Conservation (phyloP, 1,140 invertebrate species). For the Subanguina moxae region DNA sequence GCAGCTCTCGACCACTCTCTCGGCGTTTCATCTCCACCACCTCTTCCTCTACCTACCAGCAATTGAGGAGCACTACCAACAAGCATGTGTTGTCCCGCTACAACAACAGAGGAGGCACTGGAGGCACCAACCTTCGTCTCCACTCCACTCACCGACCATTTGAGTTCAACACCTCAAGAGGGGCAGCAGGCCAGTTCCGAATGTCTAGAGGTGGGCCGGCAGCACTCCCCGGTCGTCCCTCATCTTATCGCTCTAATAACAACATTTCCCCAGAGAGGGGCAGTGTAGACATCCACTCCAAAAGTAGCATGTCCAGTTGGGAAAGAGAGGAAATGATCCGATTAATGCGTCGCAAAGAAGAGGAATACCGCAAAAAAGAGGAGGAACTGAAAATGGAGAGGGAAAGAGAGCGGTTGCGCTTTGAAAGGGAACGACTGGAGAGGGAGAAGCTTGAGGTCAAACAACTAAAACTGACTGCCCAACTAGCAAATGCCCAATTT, state of each 20-base stretch:
- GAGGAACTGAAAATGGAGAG: constrained; percentile 27
- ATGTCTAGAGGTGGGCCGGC: background rate
- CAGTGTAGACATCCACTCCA: background rate
- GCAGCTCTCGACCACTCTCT: too few relatives aligned
- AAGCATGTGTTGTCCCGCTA: too few relatives aligned
- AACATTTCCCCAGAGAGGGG: background rate
- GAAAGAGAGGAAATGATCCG: constrained; percentile 17
- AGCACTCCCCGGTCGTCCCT: background rate
- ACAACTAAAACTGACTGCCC: constrained; percentile 26
- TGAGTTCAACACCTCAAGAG: background rate
- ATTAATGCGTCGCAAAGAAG: constrained; percentile 34
- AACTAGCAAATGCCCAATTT: constrained; percentile 24
- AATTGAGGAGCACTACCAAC: too few relatives aligned
- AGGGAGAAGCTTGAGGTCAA: constrained; percentile 38
- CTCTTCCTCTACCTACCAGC: too few relatives aligned
- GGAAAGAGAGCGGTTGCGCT: constrained; percentile 24
- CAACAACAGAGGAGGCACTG: too few relatives aligned
- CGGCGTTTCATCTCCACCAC: too few relatives aligned
- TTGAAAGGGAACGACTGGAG: constrained; percentile 41
- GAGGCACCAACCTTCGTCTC: too few relatives aligned
- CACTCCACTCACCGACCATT: too few relatives aligned
- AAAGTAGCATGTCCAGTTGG: background rate
- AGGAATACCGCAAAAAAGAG: constrained; percentile 36
- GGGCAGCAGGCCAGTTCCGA: background rate
- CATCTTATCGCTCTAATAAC: background rate